phyloP scores from a whole-genome alignment of 2,113 vertebrate genomes.

The Etia nguti region DNA sequence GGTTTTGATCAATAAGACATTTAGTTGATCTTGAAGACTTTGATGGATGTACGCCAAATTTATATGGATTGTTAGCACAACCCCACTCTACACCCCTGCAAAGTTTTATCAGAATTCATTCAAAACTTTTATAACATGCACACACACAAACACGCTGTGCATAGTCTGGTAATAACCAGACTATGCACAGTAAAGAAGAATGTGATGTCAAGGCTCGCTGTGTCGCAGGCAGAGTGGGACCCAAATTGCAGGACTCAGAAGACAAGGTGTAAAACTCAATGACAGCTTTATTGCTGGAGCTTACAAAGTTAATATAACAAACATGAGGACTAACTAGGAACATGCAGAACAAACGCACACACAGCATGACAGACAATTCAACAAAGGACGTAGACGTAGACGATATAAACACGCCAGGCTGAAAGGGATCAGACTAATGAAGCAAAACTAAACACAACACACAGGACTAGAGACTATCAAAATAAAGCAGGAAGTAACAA shows the following conservation, averaged over 20 bases:
- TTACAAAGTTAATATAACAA: neutral
- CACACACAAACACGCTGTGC: no score
- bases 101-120: no score
- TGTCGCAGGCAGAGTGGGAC: neutral
- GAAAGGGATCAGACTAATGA: neutral
- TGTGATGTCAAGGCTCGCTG: neutral
- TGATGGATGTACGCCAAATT: neutral
- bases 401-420: rapidly evolving
- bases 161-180: neutral
- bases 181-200: neutral
- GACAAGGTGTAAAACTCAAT: neutral
- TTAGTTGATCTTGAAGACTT: neutral
- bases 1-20: neutral
- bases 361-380: neutral
- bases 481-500: neutral
- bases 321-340: neutral
- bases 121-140: no score
- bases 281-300: neutral
- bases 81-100: no score
- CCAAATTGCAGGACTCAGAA: neutral
- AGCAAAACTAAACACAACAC: neutral
- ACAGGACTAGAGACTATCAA: neutral
- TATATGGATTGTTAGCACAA: neutral
- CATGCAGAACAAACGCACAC: neutral
- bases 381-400: neutral